Conservation (phyloP, 2,888 invertebrate genomes). For the Blomia tropicalis region DNA sequence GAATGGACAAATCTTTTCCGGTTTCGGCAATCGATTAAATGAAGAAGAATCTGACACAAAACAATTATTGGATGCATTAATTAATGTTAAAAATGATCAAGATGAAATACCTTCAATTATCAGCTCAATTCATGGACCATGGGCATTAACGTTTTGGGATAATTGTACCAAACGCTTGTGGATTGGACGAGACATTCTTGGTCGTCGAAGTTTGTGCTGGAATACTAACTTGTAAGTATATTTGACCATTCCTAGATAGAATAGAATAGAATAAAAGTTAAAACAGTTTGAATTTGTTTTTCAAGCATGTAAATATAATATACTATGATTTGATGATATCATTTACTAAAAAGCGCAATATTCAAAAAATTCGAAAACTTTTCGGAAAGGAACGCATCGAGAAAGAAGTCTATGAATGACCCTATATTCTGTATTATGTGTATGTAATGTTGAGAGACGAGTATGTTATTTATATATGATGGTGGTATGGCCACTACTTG, state of each 20-base stretch:
- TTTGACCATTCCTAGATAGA: no score
- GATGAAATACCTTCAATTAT: background rate
- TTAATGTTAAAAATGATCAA: background rate
- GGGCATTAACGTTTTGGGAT: slow-evolving; percentile 58
- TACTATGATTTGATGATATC: no score
- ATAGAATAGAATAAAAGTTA: no score
- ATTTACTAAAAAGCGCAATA: no score
- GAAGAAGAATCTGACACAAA: slow-evolving; percentile 19
- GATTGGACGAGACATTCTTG: slow-evolving; percentile 69
- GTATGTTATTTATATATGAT: no score
- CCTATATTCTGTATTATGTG: no score
- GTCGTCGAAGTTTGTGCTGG: slow-evolving; percentile 62
- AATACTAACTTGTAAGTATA: slow-evolving; percentile 24
- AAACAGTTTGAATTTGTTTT: no score
- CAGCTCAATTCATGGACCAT: slow-evolving; percentile 55
- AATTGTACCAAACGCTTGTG: slow-evolving; percentile 41
- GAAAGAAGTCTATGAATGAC: no score
- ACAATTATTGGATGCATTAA: background rate
- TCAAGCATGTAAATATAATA: no score
- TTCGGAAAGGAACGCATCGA: no score
- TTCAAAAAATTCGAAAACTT: no score
- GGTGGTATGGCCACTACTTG: no score
- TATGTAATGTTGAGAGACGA: slow-evolving; percentile 20
- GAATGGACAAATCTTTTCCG: slow-evolving; percentile 22
- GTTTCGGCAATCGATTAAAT: background rate